Evolutionary conservation across 2,888 invertebrate genomes (phyloP).

Genomic region (Escarpia spicata): DNA sequence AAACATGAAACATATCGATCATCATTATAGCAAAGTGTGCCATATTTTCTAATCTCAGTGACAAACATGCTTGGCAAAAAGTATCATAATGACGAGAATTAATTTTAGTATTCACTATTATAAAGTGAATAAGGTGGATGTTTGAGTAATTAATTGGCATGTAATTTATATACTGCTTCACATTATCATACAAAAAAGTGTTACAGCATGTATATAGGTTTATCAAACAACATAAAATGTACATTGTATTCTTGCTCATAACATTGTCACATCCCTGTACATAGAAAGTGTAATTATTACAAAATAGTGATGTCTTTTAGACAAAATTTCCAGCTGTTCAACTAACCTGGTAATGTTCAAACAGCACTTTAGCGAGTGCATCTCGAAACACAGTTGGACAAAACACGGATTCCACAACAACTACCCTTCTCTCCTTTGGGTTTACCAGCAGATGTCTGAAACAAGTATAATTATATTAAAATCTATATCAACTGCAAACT

Average conservation of each 20-base stretch:
- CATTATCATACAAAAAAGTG: not conserved
- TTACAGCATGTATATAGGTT: not conserved
- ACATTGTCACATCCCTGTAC: not conserved
- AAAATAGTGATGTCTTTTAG: not conserved
- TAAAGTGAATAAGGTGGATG: not conserved
- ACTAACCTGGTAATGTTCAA: conserved; percentile 87
- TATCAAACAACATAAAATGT: not conserved
- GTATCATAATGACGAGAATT: not conserved
- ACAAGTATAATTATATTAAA: not conserved
- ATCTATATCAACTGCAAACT: not conserved
- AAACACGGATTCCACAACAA: conserved; percentile 90
- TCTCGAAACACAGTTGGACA: conserved; percentile 84
- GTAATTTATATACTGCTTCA: not conserved
- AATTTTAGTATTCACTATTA: not conserved
- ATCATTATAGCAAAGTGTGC: not conserved
- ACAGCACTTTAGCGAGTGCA: conserved; percentile 89
- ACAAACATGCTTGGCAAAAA: not conserved
- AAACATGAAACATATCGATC: not conserved
- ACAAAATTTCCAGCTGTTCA: conserved; percentile 32
- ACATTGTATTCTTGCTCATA: not conserved
- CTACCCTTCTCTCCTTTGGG: conserved; percentile 91
- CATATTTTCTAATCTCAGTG: not conserved
- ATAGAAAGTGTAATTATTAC: not conserved
- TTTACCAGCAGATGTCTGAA: conserved; percentile 80
- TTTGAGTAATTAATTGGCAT: not conserved